These are phyloP conservation scores for Micronisus gabar DNA, from an alignment of 2,113 vertebrate genomes.

Conservation along the genomic window DNA sequence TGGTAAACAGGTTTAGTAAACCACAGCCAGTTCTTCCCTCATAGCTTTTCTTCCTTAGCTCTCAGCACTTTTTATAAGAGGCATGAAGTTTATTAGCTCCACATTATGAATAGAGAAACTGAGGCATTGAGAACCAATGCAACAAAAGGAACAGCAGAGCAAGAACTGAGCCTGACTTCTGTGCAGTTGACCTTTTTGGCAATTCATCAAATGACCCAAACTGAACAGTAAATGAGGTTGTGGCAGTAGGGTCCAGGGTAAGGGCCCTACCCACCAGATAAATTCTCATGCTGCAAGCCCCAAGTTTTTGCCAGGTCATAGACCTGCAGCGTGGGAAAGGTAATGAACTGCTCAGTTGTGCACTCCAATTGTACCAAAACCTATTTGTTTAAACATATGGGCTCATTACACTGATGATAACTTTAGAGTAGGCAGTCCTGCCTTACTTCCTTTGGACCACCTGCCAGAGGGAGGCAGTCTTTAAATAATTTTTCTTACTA, in stretches of 20 bases:
- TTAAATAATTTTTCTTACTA: not conserved
- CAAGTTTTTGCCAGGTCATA: accelerated
- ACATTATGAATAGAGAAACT: accelerated
- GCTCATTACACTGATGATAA: not conserved
- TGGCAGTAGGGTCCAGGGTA: not conserved
- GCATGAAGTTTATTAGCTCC: not conserved
- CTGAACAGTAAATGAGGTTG: accelerated
- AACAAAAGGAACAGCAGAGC: not conserved
- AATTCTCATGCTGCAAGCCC: not conserved
- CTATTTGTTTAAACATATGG: accelerated
- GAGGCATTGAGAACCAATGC: not conserved
- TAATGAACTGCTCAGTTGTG: accelerated
- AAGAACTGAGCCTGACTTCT: not conserved
- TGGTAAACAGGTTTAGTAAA: not conserved
- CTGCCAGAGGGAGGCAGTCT: not conserved
- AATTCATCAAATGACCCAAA: not conserved
- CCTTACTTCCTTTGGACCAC: not conserved
- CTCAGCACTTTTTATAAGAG: not conserved
- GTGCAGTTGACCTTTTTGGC: no score
- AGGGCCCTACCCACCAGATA: not conserved
- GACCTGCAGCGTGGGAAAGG: not conserved
- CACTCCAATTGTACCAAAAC: not conserved
- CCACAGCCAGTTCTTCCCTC: not conserved
- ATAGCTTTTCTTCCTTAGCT: not conserved
- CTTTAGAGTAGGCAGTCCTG: not conserved